Evolutionary conservation across 2,888 invertebrate genomes (phyloP).

Genomic region (Cenopis cana): DNA sequence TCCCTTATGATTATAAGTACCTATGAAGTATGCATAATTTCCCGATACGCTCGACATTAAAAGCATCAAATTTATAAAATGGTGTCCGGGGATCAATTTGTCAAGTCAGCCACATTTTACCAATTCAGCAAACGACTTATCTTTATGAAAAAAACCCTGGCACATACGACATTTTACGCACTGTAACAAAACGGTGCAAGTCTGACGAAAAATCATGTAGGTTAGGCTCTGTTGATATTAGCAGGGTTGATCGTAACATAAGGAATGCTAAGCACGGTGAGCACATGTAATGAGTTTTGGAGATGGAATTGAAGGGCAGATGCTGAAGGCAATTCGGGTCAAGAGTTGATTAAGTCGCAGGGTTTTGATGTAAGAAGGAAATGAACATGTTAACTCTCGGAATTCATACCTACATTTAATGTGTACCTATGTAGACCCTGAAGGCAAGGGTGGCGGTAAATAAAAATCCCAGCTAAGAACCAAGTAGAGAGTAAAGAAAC

Average conservation of each 20-base stretch:
- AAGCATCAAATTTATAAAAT: constrained; percentile 35
- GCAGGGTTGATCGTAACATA: neutral
- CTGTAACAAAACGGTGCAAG: neutral
- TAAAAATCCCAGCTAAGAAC: too few species aligned
- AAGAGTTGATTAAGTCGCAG: constrained; percentile 20
- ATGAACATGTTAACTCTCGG: too few species aligned
- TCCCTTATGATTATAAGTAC: neutral
- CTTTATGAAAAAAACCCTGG: neutral
- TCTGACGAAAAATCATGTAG: neutral
- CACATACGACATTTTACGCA: neutral
- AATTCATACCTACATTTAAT: too few species aligned
- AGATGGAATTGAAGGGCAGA: constrained; percentile 4
- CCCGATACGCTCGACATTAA: constrained; percentile 11
- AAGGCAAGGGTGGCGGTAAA: too few species aligned
- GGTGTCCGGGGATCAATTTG: constrained; percentile 34
- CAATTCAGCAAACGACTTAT: neutral
- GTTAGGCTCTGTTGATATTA: neutral
- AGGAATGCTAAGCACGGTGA: constrained; percentile 22
- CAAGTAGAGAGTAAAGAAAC: too few species aligned
- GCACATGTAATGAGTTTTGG: constrained; percentile 34
- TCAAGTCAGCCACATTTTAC: constrained; percentile 1
- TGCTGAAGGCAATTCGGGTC: constrained; percentile 17
- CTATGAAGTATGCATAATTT: neutral
- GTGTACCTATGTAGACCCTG: too few species aligned
- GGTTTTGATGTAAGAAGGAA: neutral